Base-by-base conservation (phyloP, 2,113 vertebrate genomes). In the Rhinopithecus roxellana region DNA sequence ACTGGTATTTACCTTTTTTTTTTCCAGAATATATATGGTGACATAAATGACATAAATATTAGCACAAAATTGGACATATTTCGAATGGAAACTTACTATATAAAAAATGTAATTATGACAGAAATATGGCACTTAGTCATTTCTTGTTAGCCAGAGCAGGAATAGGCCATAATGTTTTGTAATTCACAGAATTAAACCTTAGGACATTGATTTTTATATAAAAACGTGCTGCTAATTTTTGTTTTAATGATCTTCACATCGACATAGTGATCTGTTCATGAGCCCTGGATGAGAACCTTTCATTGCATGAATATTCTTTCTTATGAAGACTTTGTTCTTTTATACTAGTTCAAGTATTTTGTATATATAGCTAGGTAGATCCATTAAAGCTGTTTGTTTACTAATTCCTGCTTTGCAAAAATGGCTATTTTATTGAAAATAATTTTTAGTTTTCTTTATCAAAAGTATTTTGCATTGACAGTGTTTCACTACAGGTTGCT, bases 181-280 rank as follows among this genome's bases (percentile, higher is more conserved):
- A 97, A 97, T 97, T 98, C 96, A 97, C 90, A 95, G 96, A 97
- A 96, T 94, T 98, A 98, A 97, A 96, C 90, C 88, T 30, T 45
- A 69, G 96, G 93, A 86, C 86, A 98, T 93, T 97, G 97, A 96
- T 98, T 98, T 98, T 97, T 97, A 72, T 97, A 93, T 98, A 87
- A 98, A 98, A 98, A 98, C 79, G 94, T 98, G 59, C 84, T 94
- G 84, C 97, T 98, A 74, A 96, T 98, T 98, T 98, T 97, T 96
- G 92, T 98, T 93, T 72, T 86, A 89, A 90, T 25, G 22, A 79
- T 98, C 84, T 96, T 97, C 50, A 16, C 88, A 95, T 95, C n/a
- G 91, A 86, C 87, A 88, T 43, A 87, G 83, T 4, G 0, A 89
- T 97, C 88, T 97, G 25, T 95, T 83, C 40, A 59, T 78, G 27